These are phyloP conservation scores for Melanotus villosus DNA, from an alignment of 2,888 invertebrate genomes.

Conservation along the genomic window DNA sequence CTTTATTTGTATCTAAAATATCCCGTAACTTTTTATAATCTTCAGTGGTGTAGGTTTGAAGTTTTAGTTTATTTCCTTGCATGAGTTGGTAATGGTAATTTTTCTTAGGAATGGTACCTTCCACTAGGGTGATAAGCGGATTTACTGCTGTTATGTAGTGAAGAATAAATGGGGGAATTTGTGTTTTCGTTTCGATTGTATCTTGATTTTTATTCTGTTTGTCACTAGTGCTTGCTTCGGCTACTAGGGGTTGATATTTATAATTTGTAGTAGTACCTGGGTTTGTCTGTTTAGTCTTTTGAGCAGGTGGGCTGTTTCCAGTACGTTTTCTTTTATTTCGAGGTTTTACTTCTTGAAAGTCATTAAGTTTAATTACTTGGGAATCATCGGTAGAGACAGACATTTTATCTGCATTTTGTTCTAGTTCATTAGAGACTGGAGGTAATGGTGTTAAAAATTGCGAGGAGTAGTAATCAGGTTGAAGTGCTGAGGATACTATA, in stretches of 20 bases:
- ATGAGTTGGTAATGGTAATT: constrained; percentile 6
- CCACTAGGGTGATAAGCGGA: no score
- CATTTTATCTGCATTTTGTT: no score
- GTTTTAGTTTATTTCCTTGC: no score
- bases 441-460: no score
- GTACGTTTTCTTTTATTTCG: constrained; percentile 14
- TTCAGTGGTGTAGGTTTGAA: no score
- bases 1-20: no score
- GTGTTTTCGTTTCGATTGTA: constrained; percentile 14
- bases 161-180: constrained; percentile 15
- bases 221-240: not conserved
- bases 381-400: no score
- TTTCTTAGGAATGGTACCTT: not conserved
- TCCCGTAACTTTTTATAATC: no score
- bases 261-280: constrained; percentile 16
- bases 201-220: constrained; percentile 12
- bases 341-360: constrained; percentile 22
- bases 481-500: no score
- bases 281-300: constrained; percentile 25
- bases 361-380: no score
- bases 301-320: constrained; percentile 7
- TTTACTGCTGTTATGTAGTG: constrained; percentile 14
- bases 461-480: no score
- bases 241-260: constrained; percentile 11
- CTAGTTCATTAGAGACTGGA: no score